Conservation (phyloP, 2,113 vertebrate species). For the Microtus richardsoni region DNA sequence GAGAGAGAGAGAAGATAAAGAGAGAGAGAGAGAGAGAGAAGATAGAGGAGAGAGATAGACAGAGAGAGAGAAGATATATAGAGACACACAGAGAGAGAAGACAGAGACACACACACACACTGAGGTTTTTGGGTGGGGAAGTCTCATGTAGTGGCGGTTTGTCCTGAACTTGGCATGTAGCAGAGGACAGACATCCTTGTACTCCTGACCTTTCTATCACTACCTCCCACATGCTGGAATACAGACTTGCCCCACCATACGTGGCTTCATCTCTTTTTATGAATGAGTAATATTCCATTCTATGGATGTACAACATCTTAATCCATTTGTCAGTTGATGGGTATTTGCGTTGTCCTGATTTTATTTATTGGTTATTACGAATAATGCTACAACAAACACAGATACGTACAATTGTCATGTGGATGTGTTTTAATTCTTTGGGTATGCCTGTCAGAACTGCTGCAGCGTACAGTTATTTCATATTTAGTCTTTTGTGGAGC, state of each 20-base stretch:
- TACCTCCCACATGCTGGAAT: background rate
- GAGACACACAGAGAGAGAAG: no score
- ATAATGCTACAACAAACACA: background rate
- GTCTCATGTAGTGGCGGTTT: background rate
- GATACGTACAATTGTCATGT: background rate
- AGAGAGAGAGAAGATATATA: no score
- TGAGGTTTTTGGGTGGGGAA: background rate
- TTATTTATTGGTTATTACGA: background rate
- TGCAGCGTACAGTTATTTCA: background rate
- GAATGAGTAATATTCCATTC: background rate
- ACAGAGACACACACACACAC: no score
- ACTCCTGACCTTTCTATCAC: no score
- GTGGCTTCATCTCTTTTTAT: background rate
- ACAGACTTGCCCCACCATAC: background rate
- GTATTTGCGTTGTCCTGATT: background rate
- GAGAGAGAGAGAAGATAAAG: no score
- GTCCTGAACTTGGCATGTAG: background rate
- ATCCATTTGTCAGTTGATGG: background rate
- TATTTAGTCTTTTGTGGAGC: background rate
- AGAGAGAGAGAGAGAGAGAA: no score
- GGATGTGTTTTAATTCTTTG: constrained; percentile 21
- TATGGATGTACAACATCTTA: background rate
- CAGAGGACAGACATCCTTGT: background rate
- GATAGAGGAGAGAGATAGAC: no score
- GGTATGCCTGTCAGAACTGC: background rate